Evolutionary conservation across 37 sponge, comb jelly and placozoan species (phyloP).

Genomic region (Eunapius fragilis): DNA sequence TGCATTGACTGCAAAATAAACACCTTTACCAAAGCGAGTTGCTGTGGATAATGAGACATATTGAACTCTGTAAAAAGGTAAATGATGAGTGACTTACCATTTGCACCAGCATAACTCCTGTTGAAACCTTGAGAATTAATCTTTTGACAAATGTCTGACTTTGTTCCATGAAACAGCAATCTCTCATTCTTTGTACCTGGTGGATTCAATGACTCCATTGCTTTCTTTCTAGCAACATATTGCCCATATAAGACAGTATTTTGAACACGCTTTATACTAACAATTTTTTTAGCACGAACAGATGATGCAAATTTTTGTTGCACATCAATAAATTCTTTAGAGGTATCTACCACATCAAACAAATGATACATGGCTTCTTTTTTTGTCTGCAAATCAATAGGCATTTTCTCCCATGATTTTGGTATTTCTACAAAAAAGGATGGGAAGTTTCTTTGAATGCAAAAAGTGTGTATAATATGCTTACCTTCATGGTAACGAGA

Average conservation of each 20-base stretch:
- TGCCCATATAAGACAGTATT: slow-evolving; percentile 50
- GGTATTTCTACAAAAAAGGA: background rate
- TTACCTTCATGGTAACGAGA: slow-evolving; percentile 15
- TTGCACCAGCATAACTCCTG: slow-evolving; percentile 1
- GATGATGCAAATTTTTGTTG: slow-evolving; percentile 26
- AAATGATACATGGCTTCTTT: slow-evolving; percentile 27
- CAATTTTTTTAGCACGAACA: slow-evolving; percentile 19
- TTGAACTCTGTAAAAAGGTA: background rate
- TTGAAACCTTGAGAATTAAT: slow-evolving; percentile 28
- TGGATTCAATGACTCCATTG: slow-evolving; percentile 50
- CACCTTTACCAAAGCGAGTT: slow-evolving; percentile 37
- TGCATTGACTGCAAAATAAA: slow-evolving; percentile 49
- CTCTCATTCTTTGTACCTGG: slow-evolving; percentile 46
- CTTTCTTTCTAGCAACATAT: slow-evolving; percentile 54
- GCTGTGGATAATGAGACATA: slow-evolving; percentile 1
- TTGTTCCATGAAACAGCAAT: slow-evolving; percentile 66
- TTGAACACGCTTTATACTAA: slow-evolving; percentile 69
- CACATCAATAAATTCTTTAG: slow-evolving; percentile 35
- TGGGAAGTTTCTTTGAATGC: background rate
- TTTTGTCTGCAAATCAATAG: slow-evolving; percentile 17
- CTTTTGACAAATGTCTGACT: background rate
- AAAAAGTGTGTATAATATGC: background rate
- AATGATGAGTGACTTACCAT: slow-evolving; percentile 12
- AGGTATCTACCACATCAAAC: slow-evolving; percentile 14
- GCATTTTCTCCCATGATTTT: slow-evolving; percentile 53